Base-by-base conservation (phyloP, 2,797 vertebrate species). In the Pampus argenteus region DNA sequence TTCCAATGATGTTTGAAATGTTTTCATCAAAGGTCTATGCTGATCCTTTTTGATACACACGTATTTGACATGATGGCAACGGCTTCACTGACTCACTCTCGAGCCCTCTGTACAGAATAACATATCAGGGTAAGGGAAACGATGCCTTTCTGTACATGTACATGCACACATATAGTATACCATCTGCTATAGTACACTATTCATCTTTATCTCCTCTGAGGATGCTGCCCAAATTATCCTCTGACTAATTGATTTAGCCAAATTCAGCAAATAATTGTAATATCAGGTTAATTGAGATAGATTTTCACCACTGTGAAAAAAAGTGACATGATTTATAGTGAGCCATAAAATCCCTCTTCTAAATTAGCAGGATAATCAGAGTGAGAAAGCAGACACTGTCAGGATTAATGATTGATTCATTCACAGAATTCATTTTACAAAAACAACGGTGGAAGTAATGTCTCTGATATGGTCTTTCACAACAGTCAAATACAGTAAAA, bases 271-370 rank as follows among this genome's bases (percentile, higher is more conserved):
- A 90, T 81, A 78, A 78, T 73, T 85, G 51, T 82, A 84, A 89
- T 82, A 85, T 86, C 78, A 66, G 66, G 66, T 81, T 90, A 88
- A 93, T 82, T 86, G 80, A 87, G 83, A 91, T 86, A 47, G 82
- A 92, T 90, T 76, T 76, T 79, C 72, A 74, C 57, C 22, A 49
- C 70, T 31, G 47, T 60, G 78, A 74, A 78, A 80, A 72, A 69
- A 60, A 44, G 52, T 25, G 29, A 34, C 29, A 75, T 91, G 75
- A 90, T 91, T 86, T 80, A 83, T 81, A 50, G 65, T 4, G 59
- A 76, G 71, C 70, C 71, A 78, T 89, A 79, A 79, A 90, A 90
- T 79, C 34, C 44, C 44, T 81, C 78, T 73, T 79, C 68, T 64
- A 64, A 79, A 64, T 49, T 49, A 83, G 78, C 60, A 40, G 52